phyloP scores from a whole-genome alignment of 2,888 invertebrate genomes.

The Amblyjoppa fuscipennis region DNA sequence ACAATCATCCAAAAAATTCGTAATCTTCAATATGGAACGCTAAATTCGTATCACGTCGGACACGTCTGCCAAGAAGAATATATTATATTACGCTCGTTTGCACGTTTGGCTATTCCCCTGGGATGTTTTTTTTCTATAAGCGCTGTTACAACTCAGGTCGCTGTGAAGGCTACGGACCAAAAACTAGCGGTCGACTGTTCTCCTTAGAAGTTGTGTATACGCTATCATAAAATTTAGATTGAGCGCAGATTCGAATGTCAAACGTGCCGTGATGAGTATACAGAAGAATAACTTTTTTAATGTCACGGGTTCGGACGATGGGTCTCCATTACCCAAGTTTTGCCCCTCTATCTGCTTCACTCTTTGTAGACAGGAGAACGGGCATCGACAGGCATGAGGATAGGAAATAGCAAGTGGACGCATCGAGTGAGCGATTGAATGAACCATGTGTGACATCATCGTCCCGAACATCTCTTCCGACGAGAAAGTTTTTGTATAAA shows the following conservation, averaged over 20 bases:
- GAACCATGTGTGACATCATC: constrained; percentile 55
- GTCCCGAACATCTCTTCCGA: constrained; percentile 55
- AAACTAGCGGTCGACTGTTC: too few species aligned
- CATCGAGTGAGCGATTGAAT: constrained; percentile 23
- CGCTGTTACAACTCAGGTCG: too few species aligned
- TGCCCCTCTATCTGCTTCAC: not conserved
- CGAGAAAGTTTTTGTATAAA: constrained; percentile 78
- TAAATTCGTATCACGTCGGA: too few species aligned
- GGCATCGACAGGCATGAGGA: not conserved
- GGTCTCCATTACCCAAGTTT: not conserved
- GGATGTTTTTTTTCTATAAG: too few species aligned
- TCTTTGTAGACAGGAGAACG: not conserved
- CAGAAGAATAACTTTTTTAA: constrained; percentile 8
- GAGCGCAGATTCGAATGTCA: not conserved
- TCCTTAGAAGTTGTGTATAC: not conserved
- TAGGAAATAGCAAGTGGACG: constrained; percentile 2
- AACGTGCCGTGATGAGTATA: not conserved
- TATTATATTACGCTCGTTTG: too few species aligned
- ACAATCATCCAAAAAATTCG: too few species aligned
- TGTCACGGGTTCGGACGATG: constrained; percentile 1
- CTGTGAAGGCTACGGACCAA: too few species aligned
- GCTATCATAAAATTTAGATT: not conserved
- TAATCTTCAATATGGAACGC: too few species aligned
- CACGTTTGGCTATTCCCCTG: too few species aligned
- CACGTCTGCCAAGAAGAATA: too few species aligned